Evolutionary conservation across 2,113 vertebrate genomes (phyloP), one percentile per base, ranked within the genome.

Genomic region (Cavia porcellus): DNA sequence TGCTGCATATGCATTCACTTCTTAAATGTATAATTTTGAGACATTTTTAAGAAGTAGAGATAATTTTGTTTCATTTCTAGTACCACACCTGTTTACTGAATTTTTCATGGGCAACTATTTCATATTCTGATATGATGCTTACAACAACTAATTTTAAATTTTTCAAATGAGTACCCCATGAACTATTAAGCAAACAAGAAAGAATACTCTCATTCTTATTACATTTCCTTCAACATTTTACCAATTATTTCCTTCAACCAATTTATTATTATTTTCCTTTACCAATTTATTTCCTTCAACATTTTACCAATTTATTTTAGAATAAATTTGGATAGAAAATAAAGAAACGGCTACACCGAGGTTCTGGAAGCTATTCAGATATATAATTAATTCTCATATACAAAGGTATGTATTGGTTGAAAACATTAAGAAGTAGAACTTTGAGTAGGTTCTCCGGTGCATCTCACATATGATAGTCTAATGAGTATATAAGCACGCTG

Each of bases 61-160:
- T 30, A 68, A 95, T 96, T 96, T 83, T 24, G 89, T 89, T 90
- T 97, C 55, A 68, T 94, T 97, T 59, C 85, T 90, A 84, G 68
- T 66, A 19, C 96, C 96, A 55, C 1, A 45, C 1, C 61, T 96
- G 10, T 96, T 96, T 82, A 61, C 61, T 32, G 70, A 72, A 68
- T 77, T 95, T 94, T 96, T 97, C 32, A 30, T n/a, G 84, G 72
- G 19, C 85, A 25, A 0, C 1, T 35, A 1, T 45, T 35, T 87
- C 13, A 96, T 55, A 0, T 7, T 42, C 32, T 64, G 5, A 45
- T 1, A 6, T 38, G 17, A 52, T 5, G 28, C n/a, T 64, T 2
- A 2, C 0, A 9, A 1, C 12, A 5, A 35, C 19, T 13, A 82
- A 94, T 62, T 94, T 38, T 50, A 45, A 72, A 10, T 0, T 96